Base-by-base conservation (phyloP, 2,797 vertebrate genomes). In the Xiphophorus birchmanni region DNA sequence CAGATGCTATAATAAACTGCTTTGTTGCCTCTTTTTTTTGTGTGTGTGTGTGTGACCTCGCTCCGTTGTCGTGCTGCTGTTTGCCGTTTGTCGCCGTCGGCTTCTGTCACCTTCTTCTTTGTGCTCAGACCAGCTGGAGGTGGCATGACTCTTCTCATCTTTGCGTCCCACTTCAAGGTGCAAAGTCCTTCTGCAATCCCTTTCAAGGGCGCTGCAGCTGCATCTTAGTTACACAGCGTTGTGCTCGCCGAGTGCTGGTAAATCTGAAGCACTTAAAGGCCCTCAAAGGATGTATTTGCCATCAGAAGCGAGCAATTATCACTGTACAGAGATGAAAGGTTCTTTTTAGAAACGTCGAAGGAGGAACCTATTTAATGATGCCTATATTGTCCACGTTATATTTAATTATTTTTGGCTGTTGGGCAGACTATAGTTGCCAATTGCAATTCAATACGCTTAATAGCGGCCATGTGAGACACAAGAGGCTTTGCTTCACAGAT, bases 121-220 rank as follows among this genome's bases (percentile, higher is more conserved):
- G 86, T 86, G 91, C 73, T 81, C 74, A 73, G 88, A 90, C 92
- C 94, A 95, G 93, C 94, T 94, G 94, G 93, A 93, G 91, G 90
- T 93, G 94, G 94, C 92, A 91, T 75, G 88, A 78, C 89, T 89
- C 87, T 80, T 88, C 87, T 89, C 78, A 77, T 94, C 89, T 90
- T 91, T 89, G 87, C 90, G 90, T 88, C 90, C 90, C 90, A 91
- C 93, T 94, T 91, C 82, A 93, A 93, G 93, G 92, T 92, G 94
- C 91, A 94, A 93, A 93, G 92, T 91, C 93, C 90, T 87, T 89
- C 88, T 83, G 86, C 90, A 82, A 80, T 92, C 82, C 88, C 79
- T 84, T 56, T 91, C 92, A 93, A 94, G 93, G 94, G 82, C 88
- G 87, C 83, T 84, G 88, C 91, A 84, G 90, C 93, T 92, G 91